Evolutionary conservation across 2,797 vertebrate species (phyloP), one percentile per base, ranked within the genome.

Genomic region (Chelmon rostratus): DNA sequence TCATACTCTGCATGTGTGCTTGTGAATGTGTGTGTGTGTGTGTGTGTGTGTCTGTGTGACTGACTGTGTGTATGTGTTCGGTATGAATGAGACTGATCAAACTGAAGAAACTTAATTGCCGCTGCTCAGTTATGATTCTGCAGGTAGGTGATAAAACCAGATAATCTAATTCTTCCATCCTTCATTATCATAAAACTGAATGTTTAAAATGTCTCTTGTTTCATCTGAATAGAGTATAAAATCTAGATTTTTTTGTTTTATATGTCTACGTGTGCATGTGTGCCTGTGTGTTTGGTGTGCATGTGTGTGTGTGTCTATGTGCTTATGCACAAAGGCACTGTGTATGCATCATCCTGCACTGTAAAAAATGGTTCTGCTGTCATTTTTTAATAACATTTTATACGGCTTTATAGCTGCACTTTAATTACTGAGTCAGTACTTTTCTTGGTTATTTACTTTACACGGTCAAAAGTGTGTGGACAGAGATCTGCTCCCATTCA

Each of bases 181-280:
- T 70, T 70, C 33, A 61, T 61, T 61, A 40, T 50, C 56, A 50
- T 50, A 61, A 71, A 71, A 71, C 46, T 61, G 15, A 12, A 70
- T 16, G 44, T 49, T 64, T 31, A 4, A 31, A 31, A 31, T 31
- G 28, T 31, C 28, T 31, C 28, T 31, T 31, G 28, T 31, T 31
- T 64, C 38, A 52, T 52, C 23, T 72, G 47, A 53, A 40, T 15
- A 8, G 23, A 53, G 47, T 9, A 15, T 31, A 54, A 21, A 19
- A 19, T 64, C 25, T n/a, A n/a, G n/a, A n/a, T n/a, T n/a, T n/a
- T n/a, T n/a, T n/a, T 44, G 13, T 66, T 37, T 54, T 8, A 23
- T 23, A n/a, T 52, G 49, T 16, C 25, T 31, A 23, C 31, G 25
- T 53, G 12, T 54, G 12, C 12, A 52, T 28, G 52, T 28, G 23